Percentiles rank a stretch among this genome's conserved stretches.
Conservation (phyloP, 2,113 vertebrate species). For the Carassius carassius region DNA sequence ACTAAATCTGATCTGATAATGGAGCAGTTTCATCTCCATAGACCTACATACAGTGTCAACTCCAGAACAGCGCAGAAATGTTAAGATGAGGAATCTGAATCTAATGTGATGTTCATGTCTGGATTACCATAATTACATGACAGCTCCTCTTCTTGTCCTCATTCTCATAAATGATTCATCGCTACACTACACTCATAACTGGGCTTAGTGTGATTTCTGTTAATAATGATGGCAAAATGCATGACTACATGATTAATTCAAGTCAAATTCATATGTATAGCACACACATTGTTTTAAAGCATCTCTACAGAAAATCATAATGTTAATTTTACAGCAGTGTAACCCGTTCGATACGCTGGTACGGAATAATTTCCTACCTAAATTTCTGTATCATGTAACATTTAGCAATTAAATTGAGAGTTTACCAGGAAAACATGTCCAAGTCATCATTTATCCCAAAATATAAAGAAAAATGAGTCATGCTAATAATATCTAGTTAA, state of each 20-base stretch:
- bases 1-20: not conserved
- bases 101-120: not conserved
- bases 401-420: not conserved
- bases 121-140: constrained; percentile 5
- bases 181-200: not conserved
- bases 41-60: not conserved
- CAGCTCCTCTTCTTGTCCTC: not conserved
- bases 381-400: not conserved
- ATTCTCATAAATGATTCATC: not conserved
- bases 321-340: not conserved
- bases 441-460: not conserved
- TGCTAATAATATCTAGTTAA: too few species aligned
- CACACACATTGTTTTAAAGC: not conserved
- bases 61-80: not conserved
- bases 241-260: not conserved
- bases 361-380: not conserved
- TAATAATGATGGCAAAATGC: not conserved
- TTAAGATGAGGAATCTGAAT: not conserved
- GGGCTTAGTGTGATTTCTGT: not conserved
- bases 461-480: not conserved
- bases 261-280: not conserved
- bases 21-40: not conserved
- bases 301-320: not conserved
- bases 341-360: not conserved
- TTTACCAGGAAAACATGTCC: not conserved